Conservation (phyloP, 2,113 vertebrate species). For the Corvus moneduloides region DNA sequence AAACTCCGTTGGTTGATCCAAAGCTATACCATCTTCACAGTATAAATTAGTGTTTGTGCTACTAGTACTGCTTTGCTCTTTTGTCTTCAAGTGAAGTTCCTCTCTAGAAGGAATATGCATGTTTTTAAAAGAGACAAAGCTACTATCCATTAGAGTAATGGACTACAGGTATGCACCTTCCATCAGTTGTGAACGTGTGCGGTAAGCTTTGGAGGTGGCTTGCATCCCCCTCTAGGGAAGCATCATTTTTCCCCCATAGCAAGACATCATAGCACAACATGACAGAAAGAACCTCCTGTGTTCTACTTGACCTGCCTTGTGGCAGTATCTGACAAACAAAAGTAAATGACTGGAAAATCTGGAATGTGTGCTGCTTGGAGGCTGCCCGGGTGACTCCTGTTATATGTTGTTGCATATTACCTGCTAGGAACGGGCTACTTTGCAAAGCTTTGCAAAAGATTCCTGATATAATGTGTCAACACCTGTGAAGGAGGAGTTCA, state of each 20-base stretch:
- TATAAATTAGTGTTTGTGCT: not conserved
- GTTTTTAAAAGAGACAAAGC: not conserved
- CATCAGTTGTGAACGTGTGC: not conserved
- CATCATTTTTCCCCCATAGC: not conserved
- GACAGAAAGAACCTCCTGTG: not conserved
- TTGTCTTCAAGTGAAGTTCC: not conserved
- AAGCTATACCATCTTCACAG: fast-evolving
- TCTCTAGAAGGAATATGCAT: not conserved
- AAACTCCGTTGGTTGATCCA: not conserved
- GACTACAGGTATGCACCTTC: not conserved
- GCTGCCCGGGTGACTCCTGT: not conserved
- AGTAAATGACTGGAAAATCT: not conserved
- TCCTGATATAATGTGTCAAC: not conserved
- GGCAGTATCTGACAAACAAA: not conserved
- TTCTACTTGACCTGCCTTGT: not conserved
- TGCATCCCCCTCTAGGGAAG: not conserved
- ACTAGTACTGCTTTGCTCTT: not conserved
- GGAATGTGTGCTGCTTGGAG: not conserved
- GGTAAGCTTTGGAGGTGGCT: not conserved
- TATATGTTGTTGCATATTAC: not conserved
- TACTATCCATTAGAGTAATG: not conserved
- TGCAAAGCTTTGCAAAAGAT: not conserved
- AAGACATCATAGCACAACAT: not conserved
- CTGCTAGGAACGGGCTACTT: not conserved
- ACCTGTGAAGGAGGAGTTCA: not conserved